Conservation (phyloP, 92 coral and sea anemone species). For the Scolanthus callimorphus region DNA sequence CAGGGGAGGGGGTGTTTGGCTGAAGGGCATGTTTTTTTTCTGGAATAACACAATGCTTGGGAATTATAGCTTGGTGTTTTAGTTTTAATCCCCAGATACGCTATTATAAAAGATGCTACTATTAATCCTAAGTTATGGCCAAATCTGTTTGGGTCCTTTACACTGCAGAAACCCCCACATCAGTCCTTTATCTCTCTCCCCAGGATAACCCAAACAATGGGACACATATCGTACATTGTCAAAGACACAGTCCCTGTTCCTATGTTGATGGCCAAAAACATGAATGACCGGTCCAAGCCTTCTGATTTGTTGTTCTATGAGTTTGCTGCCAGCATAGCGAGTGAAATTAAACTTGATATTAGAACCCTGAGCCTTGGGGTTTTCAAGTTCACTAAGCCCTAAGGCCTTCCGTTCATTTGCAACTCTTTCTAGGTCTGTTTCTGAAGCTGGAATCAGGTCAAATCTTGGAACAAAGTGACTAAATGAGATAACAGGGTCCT, state of each 20-base stretch:
- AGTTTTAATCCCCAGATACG: no score
- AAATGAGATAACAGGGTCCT: conserved; percentile 66
- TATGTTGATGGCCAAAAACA: conserved; percentile 74
- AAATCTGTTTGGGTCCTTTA: conserved; percentile 53
- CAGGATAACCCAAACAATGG: conserved; percentile 71
- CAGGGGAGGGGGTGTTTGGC: no score
- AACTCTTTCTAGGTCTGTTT: conserved; percentile 44
- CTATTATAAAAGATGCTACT: not conserved
- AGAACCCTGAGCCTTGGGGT: conserved; percentile 67
- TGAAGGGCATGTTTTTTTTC: no score
- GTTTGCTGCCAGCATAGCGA: conserved; percentile 72
- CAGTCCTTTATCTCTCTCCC: conserved; percentile 69
- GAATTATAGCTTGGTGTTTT: no score
- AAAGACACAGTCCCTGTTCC: conserved; percentile 70
- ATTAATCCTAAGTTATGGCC: conserved; percentile 23
- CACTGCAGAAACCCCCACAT: conserved; percentile 58
- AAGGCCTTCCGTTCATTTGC: conserved; percentile 41
- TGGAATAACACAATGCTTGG: no score
- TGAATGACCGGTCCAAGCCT: conserved; percentile 54
- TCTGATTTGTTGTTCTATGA: conserved; percentile 58
- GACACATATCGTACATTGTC: conserved; percentile 70
- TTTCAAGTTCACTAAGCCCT: conserved; percentile 26
- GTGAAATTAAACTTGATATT: conserved; percentile 55
- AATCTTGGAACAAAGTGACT: conserved; percentile 78
- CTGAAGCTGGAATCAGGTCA: conserved; percentile 63